Base-by-base conservation (phyloP, 2,113 vertebrate species). In the Trichechus manatus region DNA sequence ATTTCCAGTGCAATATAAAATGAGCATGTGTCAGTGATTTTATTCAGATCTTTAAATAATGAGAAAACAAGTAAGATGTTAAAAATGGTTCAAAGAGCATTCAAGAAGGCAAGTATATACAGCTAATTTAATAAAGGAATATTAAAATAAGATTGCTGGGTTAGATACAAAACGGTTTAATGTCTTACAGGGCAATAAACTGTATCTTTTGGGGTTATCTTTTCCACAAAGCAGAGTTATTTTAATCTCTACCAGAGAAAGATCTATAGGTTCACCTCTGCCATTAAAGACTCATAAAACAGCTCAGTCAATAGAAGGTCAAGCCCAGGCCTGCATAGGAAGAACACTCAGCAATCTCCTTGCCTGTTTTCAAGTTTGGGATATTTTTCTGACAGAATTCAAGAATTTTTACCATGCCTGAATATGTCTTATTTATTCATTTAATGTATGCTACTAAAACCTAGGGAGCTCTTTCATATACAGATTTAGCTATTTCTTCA, bases 201-300 rank as follows among this genome's bases (percentile, higher is more conserved):
- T 61, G 1, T 63, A 72, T 64, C 27, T n/a, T 82, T 82, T 31
- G 17, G 14, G 20, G 50, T 72, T 74, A 85, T 44, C 64, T 91
- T 6, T 87, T 95, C 19, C 20, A 75, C 23, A 31, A 82, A 78
- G 86, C 6, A 92, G 39, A 94, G 74, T 75, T 81, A 77, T 39
- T 79, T 96, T 66, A 63, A 25, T 85, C 47, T 96, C 66, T 91
- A 74, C n/a, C 25, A 86, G 77, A 50, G 4, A 85, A 77, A 97
- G 91, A 74, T 87, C 59, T n/a, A 6, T 9, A 82, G 3, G 5
- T 39, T 92, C 78, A 90, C 44, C 22, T 91, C 72, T 59, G 33
- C 23, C 70, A 83, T 33, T 75, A 56, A 23, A 89, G 31, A 83
- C 44, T 47, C 68, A 1, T 39, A 36, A 84, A 94, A 81, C 1